phyloP scores from a whole-genome alignment of 1,140 invertebrate species.

The Drosophila murphyi region DNA sequence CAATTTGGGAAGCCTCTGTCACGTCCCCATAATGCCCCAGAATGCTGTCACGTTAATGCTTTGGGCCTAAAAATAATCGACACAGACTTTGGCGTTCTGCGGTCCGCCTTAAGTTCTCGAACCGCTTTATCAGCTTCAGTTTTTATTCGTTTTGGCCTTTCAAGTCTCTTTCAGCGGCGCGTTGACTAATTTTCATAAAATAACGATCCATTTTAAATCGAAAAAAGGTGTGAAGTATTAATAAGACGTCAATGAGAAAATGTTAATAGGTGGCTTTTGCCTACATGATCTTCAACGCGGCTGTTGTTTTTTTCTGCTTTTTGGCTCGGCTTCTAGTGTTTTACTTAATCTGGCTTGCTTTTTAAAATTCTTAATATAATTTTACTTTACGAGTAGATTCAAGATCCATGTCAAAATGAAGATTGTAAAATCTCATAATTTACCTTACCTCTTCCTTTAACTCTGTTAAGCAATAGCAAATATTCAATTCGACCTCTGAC shows the following conservation, averaged over 20 bases:
- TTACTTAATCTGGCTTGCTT: conserved; percentile 39
- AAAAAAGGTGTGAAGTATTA: conserved; percentile 82
- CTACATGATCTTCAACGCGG: conserved; percentile 41
- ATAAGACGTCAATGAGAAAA: conserved; percentile 81
- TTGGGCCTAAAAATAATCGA: not conserved
- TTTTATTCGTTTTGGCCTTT: conserved; percentile 42
- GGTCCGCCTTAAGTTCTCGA: conserved; percentile 43
- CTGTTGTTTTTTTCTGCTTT: conserved; percentile 39
- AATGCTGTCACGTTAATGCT: conserved; percentile 16
- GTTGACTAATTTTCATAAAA: conserved; percentile 82
- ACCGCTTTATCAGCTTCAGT: conserved; percentile 46
- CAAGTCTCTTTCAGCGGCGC: conserved; percentile 41
- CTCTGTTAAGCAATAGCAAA: too few species aligned
- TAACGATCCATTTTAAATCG: conserved; percentile 73
- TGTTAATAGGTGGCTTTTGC: conserved; percentile 73
- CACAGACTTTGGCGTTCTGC: conserved; percentile 18
- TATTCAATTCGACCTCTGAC: too few species aligned
- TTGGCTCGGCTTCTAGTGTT: conserved; percentile 24
- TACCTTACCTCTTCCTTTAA: too few species aligned
- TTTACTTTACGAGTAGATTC: too few species aligned
- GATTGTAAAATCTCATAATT: too few species aligned
- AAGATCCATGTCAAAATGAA: too few species aligned
- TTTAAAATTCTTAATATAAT: not conserved
- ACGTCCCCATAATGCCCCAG: conserved; percentile 44
- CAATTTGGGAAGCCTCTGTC: not conserved